Conservation (phyloP, 1,140 invertebrate species). For the Brachionus rubens region DNA sequence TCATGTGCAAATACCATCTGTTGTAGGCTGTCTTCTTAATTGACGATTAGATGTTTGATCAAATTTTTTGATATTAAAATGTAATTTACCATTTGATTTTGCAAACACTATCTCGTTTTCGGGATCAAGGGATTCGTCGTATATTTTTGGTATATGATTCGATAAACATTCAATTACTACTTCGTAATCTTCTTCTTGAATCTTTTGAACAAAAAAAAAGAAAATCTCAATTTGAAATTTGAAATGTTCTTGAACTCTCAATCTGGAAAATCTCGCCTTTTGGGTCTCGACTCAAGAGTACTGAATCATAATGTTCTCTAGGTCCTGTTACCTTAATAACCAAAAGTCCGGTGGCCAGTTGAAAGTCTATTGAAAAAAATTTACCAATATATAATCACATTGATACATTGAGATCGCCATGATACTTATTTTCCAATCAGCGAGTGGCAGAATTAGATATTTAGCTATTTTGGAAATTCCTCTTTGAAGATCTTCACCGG, state of each 20-base stretch:
- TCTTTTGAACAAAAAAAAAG: slow-evolving; percentile 30
- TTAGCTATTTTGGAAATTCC: slow-evolving; percentile 44
- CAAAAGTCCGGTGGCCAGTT: no score
- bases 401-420: slow-evolving; percentile 46
- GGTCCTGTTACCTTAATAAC: no score
- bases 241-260: background rate
- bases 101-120: slow-evolving; percentile 29
- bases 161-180: slow-evolving; percentile 35
- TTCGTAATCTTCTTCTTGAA: slow-evolving; percentile 42
- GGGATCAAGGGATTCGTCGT: slow-evolving; percentile 15
- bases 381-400: slow-evolving; percentile 39
- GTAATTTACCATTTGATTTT: slow-evolving; percentile 22
- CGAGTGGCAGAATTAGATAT: slow-evolving; percentile 37
- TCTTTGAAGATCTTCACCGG: slow-evolving; percentile 18
- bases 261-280: no score
- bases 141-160: slow-evolving; percentile 39
- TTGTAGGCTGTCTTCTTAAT: background rate
- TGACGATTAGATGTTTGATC: background rate
- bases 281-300: no score
- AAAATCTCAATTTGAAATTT: background rate
- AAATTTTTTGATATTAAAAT: slow-evolving; percentile 34
- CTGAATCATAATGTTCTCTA: no score
- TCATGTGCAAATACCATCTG: background rate
- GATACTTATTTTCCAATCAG: slow-evolving; percentile 37
- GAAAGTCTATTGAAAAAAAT: background rate